These are phyloP conservation scores for Trichogramma dendrolimi DNA, from an alignment of 2,888 invertebrate species.

Conservation along the genomic window DNA sequence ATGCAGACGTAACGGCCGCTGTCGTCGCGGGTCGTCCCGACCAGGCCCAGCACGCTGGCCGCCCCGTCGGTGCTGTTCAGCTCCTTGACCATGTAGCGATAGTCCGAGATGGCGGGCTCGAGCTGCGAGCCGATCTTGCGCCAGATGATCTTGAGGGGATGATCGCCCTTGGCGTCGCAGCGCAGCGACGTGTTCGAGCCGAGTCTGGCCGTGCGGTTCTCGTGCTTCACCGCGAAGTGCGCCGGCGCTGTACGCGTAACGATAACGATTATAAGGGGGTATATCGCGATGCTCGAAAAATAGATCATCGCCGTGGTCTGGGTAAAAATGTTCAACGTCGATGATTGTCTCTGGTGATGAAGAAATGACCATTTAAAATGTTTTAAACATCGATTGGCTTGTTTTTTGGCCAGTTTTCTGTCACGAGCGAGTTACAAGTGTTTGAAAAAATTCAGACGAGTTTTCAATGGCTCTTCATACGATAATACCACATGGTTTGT, in stretches of 20 bases:
- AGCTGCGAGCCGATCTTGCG: conserved; percentile 61
- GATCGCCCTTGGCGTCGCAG: conserved; percentile 84
- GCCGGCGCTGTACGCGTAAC: conserved; percentile 65
- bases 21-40: conserved; percentile 81
- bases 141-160: conserved; percentile 82
- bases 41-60: conserved; percentile 79
- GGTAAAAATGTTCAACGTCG: too few relatives aligned
- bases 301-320: too few relatives aligned
- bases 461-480: too few relatives aligned
- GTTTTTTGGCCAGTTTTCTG: too few relatives aligned
- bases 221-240: conserved; percentile 71
- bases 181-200: conserved; percentile 59
- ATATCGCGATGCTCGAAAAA: too few relatives aligned
- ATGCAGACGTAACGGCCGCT: conserved; percentile 84
- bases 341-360: too few relatives aligned
- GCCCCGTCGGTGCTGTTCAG: conserved; percentile 58
- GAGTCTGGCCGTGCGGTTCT: conserved; percentile 48
- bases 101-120: conserved; percentile 47
- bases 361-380: too few relatives aligned
- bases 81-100: conserved; percentile 48
- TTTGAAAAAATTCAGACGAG: too few relatives aligned
- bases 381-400: too few relatives aligned
- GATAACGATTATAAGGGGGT: not conserved
- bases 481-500: too few relatives aligned
- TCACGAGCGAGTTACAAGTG: too few relatives aligned